Conservation (phyloP, 2,113 vertebrate genomes). For the Hippopotamus amphibius region DNA sequence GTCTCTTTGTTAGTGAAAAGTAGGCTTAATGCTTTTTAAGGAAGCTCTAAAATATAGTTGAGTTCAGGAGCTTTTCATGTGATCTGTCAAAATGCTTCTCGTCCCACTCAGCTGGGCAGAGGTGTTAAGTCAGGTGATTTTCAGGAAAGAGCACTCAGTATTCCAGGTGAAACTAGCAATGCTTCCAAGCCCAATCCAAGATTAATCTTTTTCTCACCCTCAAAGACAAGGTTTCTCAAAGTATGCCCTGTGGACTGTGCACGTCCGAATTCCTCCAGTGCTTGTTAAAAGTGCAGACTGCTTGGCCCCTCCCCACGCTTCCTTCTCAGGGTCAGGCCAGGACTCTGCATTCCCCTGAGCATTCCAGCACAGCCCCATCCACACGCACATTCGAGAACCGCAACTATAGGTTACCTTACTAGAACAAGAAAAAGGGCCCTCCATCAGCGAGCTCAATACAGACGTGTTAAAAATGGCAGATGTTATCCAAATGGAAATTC, state of each 20-base stretch:
- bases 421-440: not conserved
- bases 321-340: rapidly evolving
- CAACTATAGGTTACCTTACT: not conserved
- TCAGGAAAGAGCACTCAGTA: not conserved
- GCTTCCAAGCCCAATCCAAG: not conserved
- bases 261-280: not conserved
- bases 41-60: not conserved
- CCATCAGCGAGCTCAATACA: too few relatives aligned
- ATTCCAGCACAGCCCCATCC: not conserved
- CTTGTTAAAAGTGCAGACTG: not conserved
- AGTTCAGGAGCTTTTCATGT: not conserved
- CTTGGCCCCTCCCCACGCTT: not conserved
- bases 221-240: not conserved
- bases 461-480: not conserved
- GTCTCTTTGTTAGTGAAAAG: not conserved
- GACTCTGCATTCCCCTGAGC: not conserved
- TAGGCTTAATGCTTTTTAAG: not conserved
- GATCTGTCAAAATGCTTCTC: not conserved
- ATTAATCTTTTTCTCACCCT: not conserved
- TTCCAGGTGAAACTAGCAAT: not conserved
- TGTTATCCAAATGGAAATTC: not conserved
- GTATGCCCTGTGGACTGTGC: not conserved
- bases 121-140: not conserved
- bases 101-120: not conserved
- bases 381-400: not conserved